Percentiles rank a stretch among this genome's conserved stretches.
These are phyloP conservation scores for Lasioglossum baleicum DNA, from an alignment of 1,140 invertebrate species.

Conservation along the genomic window DNA sequence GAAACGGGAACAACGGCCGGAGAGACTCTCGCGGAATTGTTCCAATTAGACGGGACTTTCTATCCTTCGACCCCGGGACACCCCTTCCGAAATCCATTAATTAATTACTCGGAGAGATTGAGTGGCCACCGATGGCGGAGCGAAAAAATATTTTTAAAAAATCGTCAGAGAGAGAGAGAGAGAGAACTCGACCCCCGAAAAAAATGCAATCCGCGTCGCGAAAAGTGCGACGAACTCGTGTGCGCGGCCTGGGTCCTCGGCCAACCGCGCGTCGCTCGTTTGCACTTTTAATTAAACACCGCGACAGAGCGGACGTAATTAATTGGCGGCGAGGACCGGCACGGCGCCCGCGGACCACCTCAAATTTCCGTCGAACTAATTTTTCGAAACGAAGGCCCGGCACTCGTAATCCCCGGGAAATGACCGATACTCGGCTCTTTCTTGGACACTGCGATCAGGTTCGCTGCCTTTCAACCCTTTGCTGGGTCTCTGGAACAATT, in stretches of 20 bases:
- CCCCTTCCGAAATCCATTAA: conserved; percentile 59
- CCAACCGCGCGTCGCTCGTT: conserved; percentile 44
- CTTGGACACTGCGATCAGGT: no score
- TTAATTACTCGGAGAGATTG: conserved; percentile 52
- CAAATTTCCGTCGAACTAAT: conserved; percentile 31
- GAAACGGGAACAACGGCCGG: background rate
- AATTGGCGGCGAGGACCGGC: conserved; percentile 44
- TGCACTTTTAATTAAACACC: conserved; percentile 65
- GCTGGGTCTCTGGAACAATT: no score
- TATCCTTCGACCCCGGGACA: conserved; percentile 6
- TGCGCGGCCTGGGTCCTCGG: conserved; percentile 17
- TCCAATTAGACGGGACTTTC: conserved; percentile 48
- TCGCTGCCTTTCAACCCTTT: no score
- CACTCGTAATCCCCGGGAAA: background rate
- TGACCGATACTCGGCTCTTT: background rate
- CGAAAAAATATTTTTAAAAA: no score
- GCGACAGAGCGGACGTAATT: conserved; percentile 60
- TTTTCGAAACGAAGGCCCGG: conserved; percentile 13
- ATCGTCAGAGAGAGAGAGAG: background rate
- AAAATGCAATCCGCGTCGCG: conserved; percentile 41
- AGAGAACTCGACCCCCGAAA: background rate
- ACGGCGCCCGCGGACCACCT: background rate
- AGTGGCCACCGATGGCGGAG: background rate
- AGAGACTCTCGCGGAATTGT: conserved; percentile 29
- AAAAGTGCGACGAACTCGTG: conserved; percentile 47